Conservation (phyloP, 2,113 vertebrate species). For the Oplegnathus fasciatus region DNA sequence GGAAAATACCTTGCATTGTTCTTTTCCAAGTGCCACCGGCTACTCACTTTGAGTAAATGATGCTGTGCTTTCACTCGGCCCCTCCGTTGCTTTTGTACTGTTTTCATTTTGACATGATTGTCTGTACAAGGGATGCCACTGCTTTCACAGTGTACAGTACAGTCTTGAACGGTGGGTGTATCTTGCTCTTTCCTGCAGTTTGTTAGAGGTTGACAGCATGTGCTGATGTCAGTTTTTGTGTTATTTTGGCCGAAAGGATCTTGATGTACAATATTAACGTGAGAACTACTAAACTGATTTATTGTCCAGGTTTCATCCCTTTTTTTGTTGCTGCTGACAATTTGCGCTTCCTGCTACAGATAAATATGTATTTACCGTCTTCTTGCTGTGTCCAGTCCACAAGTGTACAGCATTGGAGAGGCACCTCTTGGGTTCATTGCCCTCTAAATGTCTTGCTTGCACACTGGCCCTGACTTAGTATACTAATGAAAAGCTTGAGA, state of each 20-base stretch:
- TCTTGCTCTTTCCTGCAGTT: neutral
- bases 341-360: neutral
- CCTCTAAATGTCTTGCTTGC: neutral
- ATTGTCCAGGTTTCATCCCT: neutral
- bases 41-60: constrained; percentile 4
- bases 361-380: neutral
- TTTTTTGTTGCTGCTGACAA: neutral
- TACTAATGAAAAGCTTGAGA: neutral
- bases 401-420: neutral
- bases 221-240: neutral
- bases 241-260: neutral
- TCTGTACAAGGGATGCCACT: neutral
- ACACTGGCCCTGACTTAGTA: neutral
- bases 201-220: neutral
- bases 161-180: neutral
- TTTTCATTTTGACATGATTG: constrained; percentile 18
- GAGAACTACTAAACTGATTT: neutral
- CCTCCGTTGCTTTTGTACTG: neutral
- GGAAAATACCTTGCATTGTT: constrained; percentile 28
- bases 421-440: neutral
- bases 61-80: neutral
- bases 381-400: neutral
- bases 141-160: neutral
- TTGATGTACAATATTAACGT: neutral
- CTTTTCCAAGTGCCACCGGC: constrained; percentile 18